Base-by-base conservation (phyloP, 92 coral and sea anemone genomes). In the Zoanthus solanderi region DNA sequence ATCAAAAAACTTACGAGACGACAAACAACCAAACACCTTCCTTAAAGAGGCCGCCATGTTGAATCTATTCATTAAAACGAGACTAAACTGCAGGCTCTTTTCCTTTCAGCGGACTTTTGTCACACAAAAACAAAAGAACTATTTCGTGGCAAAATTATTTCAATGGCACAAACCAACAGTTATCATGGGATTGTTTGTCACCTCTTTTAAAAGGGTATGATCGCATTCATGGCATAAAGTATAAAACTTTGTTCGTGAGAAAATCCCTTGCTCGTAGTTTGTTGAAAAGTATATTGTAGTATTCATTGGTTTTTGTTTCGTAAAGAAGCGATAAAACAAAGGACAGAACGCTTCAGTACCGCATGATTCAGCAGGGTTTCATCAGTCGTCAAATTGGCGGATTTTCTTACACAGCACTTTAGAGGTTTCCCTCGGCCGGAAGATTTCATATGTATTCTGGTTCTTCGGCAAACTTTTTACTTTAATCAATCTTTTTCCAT, bases 71-170 rank as follows among this genome's bases (percentile, higher is more conserved):
- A 83, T 44, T 52, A 86, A 47, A 86, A 68, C 94, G 94, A 92
- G 94, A 84, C 88, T 71, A 77, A 16, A 85, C 87, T 63, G 94
- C 83, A 79, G 94, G 92, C 92, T 67, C 94, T 60, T 32, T 1
- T 37, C 42, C 30, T 8, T 34, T n/a, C 94, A 92, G 94, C 94
- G 90, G 94, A 52, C 32, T 66, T 54, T 89, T 63, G 57, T 28
- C 54, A 72, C 88, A 80, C 58, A 92, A 84, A 91, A 83, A 84
- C 85, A 85, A 75, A 84, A 68, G 54, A 57, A 23, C 12, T 81
- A 65, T 81, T 81, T 66, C 63, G 85, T 81, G 75, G 45, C 42
- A 69, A 69, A 69, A 30, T 69, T 34, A 11, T 69, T 23, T 23
- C 9, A 6, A 4, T 30, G 42, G 10, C 42, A 34, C 17, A 9